Evolutionary conservation across 1,140 invertebrate genomes (phyloP), one percentile per base, ranked within the genome.

Genomic region (Cepaea nemoralis): DNA sequence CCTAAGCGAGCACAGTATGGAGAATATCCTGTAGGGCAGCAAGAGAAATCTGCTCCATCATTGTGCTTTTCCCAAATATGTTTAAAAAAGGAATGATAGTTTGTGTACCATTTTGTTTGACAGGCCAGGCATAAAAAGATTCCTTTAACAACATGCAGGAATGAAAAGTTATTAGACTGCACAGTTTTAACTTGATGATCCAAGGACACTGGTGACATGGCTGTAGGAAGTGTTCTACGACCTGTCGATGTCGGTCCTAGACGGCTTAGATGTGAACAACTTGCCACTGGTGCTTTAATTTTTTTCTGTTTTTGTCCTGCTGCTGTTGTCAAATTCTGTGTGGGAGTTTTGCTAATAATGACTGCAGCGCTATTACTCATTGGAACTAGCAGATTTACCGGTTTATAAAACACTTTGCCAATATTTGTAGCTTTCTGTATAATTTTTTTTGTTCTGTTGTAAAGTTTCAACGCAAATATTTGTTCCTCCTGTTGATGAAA

Each of bases 1-100:
- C 8, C 33, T 48, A 74, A 33, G 8, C 40, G 19, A 33, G 37
- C 1, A 74, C 71, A 74, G 37, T 50, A 31, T 1, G n/a, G 1
- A 33, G 40, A 45, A 50, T 45, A 74, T 50, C 71, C 71, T 10
- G 8, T 16, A 31, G 71, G 71, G 31, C 71, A 74, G 71, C 71
- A 74, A 27, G 39, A 48, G 50, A 74, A 74, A 33, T 48, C 42
- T 27, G 37, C 16, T 14, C 31, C 40, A 48, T 74, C 42, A 27
- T 24, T 24, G 33, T 74, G 71, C 14, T 74, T 45, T 33, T 50
- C 2, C 71, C 71, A 74, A 16, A 74, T 74, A 48, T 74, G 71
- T 31, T 31, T 50, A 48, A 74, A 74, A 48, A 74, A 74, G 27
- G 31, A 31, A 48, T 48, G 14, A 33, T 48, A 42, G 1, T 74